Conservation (phyloP, 1,140 invertebrate genomes). For the Onthophagus taurus region DNA sequence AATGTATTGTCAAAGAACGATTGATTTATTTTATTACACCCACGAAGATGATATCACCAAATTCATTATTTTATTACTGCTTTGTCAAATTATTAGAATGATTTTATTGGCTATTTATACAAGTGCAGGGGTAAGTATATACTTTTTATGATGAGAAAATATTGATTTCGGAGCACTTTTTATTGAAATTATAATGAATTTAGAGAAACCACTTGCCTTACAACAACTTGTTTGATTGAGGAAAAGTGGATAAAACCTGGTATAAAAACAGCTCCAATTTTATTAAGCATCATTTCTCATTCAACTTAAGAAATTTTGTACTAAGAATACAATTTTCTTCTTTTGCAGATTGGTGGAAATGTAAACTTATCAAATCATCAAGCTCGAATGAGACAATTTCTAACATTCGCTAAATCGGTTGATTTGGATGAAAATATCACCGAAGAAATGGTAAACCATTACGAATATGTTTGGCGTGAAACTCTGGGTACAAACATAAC, state of each 20-base stretch:
- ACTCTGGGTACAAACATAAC: conserved; percentile 41
- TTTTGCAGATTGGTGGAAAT: conserved; percentile 13
- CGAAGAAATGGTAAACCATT: conserved; percentile 36
- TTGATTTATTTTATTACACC: too few species aligned
- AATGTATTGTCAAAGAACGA: too few species aligned
- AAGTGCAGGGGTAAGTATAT: conserved; percentile 9
- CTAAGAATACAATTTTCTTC: neutral
- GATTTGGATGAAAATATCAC: conserved; percentile 35
- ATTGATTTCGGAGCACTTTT: too few species aligned
- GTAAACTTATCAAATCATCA: conserved; percentile 39
- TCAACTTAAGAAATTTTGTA: neutral
- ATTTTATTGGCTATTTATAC: conserved; percentile 10
- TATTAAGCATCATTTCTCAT: neutral
- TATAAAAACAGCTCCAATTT: neutral
- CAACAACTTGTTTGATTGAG: neutral
- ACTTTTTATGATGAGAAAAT: neutral
- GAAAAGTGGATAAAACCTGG: neutral
- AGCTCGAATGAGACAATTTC: conserved; percentile 39
- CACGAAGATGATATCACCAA: conserved; percentile 2
- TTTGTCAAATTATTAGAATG: too few species aligned
- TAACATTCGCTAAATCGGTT: conserved; percentile 38
- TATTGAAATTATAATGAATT: too few species aligned
- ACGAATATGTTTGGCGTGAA: conserved; percentile 41
- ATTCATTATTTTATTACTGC: too few species aligned
- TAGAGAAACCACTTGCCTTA: too few species aligned